Evolutionary conservation across 1,140 invertebrate genomes (phyloP).

Genomic region (Pentalonia nigronervosa): DNA sequence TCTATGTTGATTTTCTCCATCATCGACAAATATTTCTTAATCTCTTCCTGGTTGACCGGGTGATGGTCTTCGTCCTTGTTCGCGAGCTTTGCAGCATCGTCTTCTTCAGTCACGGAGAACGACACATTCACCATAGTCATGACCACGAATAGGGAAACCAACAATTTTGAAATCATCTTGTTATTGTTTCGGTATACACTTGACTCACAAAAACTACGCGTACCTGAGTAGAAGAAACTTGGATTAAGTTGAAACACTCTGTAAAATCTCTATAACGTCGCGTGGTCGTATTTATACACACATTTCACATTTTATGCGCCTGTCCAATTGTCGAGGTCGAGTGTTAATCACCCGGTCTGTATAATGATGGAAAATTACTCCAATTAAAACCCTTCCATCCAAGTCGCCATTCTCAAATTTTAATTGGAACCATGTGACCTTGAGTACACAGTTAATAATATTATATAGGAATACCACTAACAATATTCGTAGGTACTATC

Average conservation of each 20-base stretch:
- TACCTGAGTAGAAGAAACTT: neutral
- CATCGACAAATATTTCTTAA: neutral
- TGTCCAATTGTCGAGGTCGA: neutral
- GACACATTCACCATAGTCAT: neutral
- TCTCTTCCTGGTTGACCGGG: neutral
- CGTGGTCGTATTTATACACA: neutral
- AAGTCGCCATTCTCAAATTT: too few relatives aligned
- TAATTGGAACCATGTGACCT: neutral
- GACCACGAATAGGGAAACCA: neutral
- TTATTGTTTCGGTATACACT: neutral
- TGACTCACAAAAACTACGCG: neutral
- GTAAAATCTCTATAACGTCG: neutral
- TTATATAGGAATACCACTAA: too few relatives aligned
- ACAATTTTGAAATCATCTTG: neutral
- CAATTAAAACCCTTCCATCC: neutral
- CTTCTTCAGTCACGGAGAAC: too few relatives aligned
- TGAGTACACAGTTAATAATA: neutral
- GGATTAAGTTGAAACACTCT: neutral
- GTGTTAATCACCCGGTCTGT: neutral
- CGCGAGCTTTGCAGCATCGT: neutral
- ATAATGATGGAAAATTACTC: neutral
- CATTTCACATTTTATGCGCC: neutral
- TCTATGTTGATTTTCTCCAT: constrained; percentile 26
- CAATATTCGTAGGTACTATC: too few relatives aligned
- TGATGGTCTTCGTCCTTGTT: neutral